These are phyloP conservation scores for Garrulus glandarius DNA, from an alignment of 2,797 vertebrate species.

Conservation along the genomic window DNA sequence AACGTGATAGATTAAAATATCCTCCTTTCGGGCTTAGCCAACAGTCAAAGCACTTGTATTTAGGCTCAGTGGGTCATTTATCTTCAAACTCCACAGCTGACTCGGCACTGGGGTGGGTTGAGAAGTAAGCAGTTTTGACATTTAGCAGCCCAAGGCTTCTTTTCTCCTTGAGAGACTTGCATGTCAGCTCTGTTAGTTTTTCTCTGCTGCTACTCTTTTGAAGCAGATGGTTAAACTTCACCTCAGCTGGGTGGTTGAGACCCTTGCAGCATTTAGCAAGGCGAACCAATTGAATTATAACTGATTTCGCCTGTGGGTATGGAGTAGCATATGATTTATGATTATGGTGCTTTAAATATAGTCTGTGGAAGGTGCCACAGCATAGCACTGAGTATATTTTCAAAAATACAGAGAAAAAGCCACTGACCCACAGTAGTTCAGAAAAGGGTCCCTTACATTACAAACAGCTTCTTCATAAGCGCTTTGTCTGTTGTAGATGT, in stretches of 20 bases:
- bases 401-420: neutral
- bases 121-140: conserved; percentile 59
- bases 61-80: conserved; percentile 11
- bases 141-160: conserved; percentile 53
- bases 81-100: conserved; percentile 52
- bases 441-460: neutral
- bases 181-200: conserved; percentile 20
- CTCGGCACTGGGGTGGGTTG: conserved; percentile 5
- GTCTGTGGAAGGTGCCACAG: neutral
- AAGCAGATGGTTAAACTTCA: conserved; percentile 67
- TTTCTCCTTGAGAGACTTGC: conserved; percentile 67
- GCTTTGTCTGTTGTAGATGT: neutral
- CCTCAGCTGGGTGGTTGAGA: conserved; percentile 32
- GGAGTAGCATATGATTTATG: neutral
- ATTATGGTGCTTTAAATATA: conserved; percentile 6
- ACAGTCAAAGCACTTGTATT: neutral
- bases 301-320: neutral
- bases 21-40: neutral
- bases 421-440: neutral
- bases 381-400: neutral
- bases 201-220: conserved; percentile 19
- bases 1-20: neutral
- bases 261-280: conserved; percentile 40
- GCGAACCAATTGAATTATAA: conserved; percentile 48
- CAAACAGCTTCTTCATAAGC: neutral